Evolutionary conservation across 2,888 invertebrate genomes (phyloP), one percentile per base, ranked within the genome.

Genomic region (Cryptocephalus primarius): DNA sequence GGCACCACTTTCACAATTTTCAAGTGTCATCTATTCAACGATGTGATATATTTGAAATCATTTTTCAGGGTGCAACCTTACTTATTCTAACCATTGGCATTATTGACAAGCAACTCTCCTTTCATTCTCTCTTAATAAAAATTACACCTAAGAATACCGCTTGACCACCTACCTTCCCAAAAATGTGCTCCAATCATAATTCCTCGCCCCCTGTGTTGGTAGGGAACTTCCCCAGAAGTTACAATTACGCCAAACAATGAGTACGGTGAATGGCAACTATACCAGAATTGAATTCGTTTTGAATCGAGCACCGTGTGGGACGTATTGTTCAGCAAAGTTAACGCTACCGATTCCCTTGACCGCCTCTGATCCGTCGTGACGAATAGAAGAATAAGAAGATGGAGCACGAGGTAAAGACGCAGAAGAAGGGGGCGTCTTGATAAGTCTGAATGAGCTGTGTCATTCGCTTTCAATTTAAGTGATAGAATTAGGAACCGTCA

Each of bases 191-290:
- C n/a, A 60, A 22, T 22, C 22, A 22, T 22, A 22, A 22, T 22
- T 22, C 22, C 22, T 22, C 22, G 22, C 22, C 22, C 22, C 22
- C 22, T 6, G 22, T 22, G 22, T 2, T 6, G 22, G 22, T 22
- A 22, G 22, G 22, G 6, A 22, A 36, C 36, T 36, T 11, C 36
- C 12, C 67, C 68, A 69, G 67, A 65, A 67, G 69, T 68, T 60
- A 66, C 68, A 69, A 69, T 69, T 69, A 68, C 58, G 55, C 48
- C 67, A 68, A 62, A 69, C 69, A 70, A 70, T 66, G 50, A 36
- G 13, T 50, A 65, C 66, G 66, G 65, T 64, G 63, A 61, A 61
- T 60, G 64, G 60, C 65, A 62, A 64, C 60, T 63, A 66, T 64
- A 62, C 59, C 62, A 59, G 64, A 63, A 64, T 66, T 68, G 66